Conservation (phyloP, 1,140 invertebrate genomes). For the Dendrolimus kikuchii region DNA sequence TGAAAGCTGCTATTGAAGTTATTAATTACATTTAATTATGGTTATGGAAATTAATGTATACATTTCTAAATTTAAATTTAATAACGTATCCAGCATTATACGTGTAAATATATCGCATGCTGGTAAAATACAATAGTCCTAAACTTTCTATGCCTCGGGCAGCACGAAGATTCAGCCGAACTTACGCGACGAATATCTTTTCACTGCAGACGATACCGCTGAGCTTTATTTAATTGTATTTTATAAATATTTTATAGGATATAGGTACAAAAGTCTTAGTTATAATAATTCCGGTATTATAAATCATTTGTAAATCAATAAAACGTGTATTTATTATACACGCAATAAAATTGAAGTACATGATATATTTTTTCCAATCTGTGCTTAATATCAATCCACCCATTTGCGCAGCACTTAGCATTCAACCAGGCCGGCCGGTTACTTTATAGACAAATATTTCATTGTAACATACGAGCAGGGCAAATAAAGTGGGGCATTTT, state of each 20-base stretch:
- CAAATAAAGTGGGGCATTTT: constrained; percentile 28
- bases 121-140: constrained; percentile 1
- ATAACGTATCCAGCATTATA: too few relatives aligned
- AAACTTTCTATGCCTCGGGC: constrained; percentile 1
- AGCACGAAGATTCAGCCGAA: neutral
- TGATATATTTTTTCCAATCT: constrained; percentile 12
- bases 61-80: too few relatives aligned
- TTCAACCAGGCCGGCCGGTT: constrained; percentile 26
- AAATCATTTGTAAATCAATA: neutral
- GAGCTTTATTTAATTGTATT: constrained; percentile 1
- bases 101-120: too few relatives aligned
- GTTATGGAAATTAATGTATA: too few relatives aligned
- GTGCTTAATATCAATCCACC: constrained; percentile 7
- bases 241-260: neutral
- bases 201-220: neutral
- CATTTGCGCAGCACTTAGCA: constrained; percentile 33
- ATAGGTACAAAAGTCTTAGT: neutral
- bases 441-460: constrained; percentile 39
- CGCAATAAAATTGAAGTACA: neutral
- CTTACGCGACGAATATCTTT: constrained; percentile 1
- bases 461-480: constrained; percentile 27
- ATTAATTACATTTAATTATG: too few relatives aligned
- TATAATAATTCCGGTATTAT: neutral
- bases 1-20: too few relatives aligned
- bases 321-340: neutral